A percentile compares a stretch with the other conserved stretches of the same genome.
Conservation (phyloP, 2,797 vertebrate species). For the Crossoptilon crossoptilon region DNA sequence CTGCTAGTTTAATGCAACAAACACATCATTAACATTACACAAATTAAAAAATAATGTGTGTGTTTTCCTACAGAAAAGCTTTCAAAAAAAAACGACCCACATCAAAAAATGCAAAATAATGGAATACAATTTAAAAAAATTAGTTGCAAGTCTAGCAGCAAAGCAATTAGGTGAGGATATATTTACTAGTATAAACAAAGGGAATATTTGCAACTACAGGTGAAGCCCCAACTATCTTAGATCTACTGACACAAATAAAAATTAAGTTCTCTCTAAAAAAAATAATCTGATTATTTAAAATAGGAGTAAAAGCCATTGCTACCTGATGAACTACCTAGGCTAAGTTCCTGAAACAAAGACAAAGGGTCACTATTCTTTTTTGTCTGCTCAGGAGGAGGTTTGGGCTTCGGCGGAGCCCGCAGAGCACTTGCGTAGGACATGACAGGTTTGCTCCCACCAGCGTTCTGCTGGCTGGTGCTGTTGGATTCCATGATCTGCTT, state of each 20-base stretch:
- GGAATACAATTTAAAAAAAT: constrained; percentile 83
- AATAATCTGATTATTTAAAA: constrained; percentile 93
- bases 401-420: constrained; percentile 94
- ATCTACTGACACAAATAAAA: constrained; percentile 82
- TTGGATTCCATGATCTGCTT: constrained; percentile 90
- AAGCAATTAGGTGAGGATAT: constrained; percentile 84
- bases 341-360: constrained; percentile 98
- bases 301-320: constrained; percentile 99
- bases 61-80: constrained; percentile 83
- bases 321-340: constrained; percentile 98
- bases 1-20: constrained; percentile 85
- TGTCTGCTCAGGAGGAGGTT: constrained; percentile 93
- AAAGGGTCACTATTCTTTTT: constrained; percentile 99
- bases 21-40: constrained; percentile 82
- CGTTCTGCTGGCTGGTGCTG: constrained; percentile 81
- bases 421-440: constrained; percentile 99
- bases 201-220: constrained; percentile 79
- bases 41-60: constrained; percentile 80
- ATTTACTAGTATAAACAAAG: constrained; percentile 82
- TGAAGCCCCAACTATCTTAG: constrained; percentile 79
- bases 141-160: constrained; percentile 86
- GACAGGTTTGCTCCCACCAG: constrained; percentile 86
- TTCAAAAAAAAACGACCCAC: constrained; percentile 82
- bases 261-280: constrained; percentile 80
- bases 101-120: constrained; percentile 82